Evolutionary conservation across 2,888 invertebrate species (phyloP).

Genomic region (Zonitis immaculata): DNA sequence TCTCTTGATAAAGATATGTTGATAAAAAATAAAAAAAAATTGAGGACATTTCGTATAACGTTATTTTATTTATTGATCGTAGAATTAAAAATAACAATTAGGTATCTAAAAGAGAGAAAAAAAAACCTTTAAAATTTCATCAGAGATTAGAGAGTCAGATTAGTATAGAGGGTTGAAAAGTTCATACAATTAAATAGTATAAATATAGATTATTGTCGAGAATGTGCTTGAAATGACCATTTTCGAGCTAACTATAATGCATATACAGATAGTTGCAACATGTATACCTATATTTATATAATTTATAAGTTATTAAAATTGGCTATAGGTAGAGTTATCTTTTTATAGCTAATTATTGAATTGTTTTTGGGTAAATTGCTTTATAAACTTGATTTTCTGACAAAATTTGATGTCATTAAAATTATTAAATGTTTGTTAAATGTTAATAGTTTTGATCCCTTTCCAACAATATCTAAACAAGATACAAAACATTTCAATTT

Average conservation of each 20-base stretch:
- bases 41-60: background rate
- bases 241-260: background rate
- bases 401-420: too few relatives aligned
- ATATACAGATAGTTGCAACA: background rate
- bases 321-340: background rate
- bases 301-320: too few relatives aligned
- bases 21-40: background rate
- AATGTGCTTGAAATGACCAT: background rate
- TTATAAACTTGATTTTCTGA: too few relatives aligned
- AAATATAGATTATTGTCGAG: background rate
- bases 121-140: background rate
- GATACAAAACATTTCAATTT: background rate
- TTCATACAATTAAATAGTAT: background rate
- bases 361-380: background rate
- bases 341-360: background rate
- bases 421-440: too few relatives aligned
- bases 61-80: background rate
- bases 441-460: too few relatives aligned
- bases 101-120: too few relatives aligned
- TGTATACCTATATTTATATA: background rate
- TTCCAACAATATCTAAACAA: too few relatives aligned
- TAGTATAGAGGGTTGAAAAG: background rate
- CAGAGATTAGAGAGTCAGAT: background rate
- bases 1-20: background rate
- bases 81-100: background rate